A percentile compares a stretch with the other conserved stretches of the same genome.
Evolutionary conservation across 1,140 invertebrate genomes (phyloP).

Genomic region (Myzus persicae): DNA sequence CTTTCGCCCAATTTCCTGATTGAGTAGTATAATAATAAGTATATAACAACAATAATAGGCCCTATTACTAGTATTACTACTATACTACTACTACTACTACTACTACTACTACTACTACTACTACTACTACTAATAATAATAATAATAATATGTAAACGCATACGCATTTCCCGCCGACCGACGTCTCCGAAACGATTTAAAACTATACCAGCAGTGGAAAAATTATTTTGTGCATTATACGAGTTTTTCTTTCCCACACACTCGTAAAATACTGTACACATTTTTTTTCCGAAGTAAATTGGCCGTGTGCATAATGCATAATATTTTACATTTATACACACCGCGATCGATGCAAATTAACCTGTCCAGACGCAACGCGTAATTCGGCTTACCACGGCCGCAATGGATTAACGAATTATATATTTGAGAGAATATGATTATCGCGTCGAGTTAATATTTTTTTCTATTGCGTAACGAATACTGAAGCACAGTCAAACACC

Average conservation of each 20-base stretch:
- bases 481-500: not conserved
- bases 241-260: conserved; percentile 5
- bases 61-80: too few species aligned
- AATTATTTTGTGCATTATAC: not conserved
- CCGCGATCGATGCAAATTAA: conserved; percentile 26
- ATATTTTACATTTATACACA: not conserved
- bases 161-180: not conserved
- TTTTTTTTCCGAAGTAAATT: not conserved
- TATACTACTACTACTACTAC: too few species aligned
- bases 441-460: not conserved
- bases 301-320: not conserved
- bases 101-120: too few species aligned
- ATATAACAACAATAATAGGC: not conserved
- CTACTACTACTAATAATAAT: too few species aligned
- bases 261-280: not conserved
- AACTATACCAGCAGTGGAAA: not conserved
- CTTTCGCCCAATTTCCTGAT: conserved; percentile 22
- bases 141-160: conserved; percentile 9
- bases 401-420: conserved; percentile 1
- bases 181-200: conserved; percentile 15
- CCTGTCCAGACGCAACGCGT: not conserved
- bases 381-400: not conserved
- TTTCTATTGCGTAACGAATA: not conserved
- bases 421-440: not conserved
- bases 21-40: not conserved